Conservation (phyloP, 1,140 invertebrate species). For the Ostrea edulis region DNA sequence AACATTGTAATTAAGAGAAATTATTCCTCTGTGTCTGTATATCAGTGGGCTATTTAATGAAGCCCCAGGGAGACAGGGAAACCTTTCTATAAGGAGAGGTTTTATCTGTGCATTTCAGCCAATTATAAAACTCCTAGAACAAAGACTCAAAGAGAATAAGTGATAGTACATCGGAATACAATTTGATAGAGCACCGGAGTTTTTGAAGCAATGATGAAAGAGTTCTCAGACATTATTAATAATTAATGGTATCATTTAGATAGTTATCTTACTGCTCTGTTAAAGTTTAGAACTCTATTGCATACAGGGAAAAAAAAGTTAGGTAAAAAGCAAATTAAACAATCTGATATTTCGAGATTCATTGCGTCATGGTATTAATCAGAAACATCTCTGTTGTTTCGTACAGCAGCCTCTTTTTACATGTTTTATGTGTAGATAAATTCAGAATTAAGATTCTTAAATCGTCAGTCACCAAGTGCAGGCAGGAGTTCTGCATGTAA, state of each 20-base stretch:
- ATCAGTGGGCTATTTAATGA: not conserved
- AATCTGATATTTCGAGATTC: not conserved
- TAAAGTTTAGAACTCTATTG: not conserved
- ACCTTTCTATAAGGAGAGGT: not conserved
- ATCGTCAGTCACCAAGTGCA: not conserved
- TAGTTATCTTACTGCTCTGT: not conserved
- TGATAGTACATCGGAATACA: not conserved
- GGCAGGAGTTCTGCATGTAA: not conserved
- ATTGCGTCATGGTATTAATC: not conserved
- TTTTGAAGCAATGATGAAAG: conserved; percentile 21
- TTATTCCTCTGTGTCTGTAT: no score
- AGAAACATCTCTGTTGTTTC: not conserved
- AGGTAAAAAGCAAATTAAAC: not conserved
- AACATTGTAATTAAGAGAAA: no score
- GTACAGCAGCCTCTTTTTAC: not conserved
- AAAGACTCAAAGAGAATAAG: conserved; percentile 1
- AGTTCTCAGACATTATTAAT: not conserved
- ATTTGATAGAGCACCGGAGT: not conserved
- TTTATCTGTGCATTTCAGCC: conserved; percentile 8
- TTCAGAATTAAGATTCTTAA: not conserved
- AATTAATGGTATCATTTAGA: conserved; percentile 5
- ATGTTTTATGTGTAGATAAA: not conserved
- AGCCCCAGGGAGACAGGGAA: not conserved
- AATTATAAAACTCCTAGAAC: not conserved
- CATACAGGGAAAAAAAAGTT: not conserved